A percentile compares a stretch with the other conserved stretches of the same genome.
Conservation (phyloP, 2,113 vertebrate genomes). For the Smithornis capensis region DNA sequence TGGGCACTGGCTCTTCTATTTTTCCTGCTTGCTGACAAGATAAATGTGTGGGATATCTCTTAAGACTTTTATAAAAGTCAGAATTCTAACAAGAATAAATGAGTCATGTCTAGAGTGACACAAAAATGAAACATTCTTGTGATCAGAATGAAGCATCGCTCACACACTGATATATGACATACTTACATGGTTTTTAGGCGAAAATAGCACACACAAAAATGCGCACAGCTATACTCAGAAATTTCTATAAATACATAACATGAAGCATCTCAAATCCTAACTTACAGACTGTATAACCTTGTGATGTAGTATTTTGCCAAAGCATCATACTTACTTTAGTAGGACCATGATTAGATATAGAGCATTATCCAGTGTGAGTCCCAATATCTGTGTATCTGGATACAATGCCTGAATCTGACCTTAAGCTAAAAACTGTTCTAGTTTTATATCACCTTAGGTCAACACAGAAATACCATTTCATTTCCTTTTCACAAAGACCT, state of each 20-base stretch:
- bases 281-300: neutral
- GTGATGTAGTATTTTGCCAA: neutral
- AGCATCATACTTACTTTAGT: neutral
- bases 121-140: neutral
- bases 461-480: neutral
- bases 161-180: neutral
- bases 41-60: neutral
- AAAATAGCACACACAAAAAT: neutral
- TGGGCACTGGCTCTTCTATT: neutral
- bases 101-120: neutral
- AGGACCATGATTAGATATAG: neutral
- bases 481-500: neutral
- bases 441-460: neutral
- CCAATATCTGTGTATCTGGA: neutral
- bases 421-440: neutral
- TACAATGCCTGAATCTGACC: neutral
- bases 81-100: neutral
- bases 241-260: neutral
- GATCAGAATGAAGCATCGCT: neutral
- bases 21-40: neutral
- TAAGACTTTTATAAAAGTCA: neutral
- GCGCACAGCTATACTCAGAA: neutral
- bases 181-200: neutral
- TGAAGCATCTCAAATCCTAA: neutral
- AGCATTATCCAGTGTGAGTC: accelerated